These are phyloP conservation scores for Sesamia inferens DNA, from an alignment of 2,888 invertebrate species.

Conservation along the genomic window DNA sequence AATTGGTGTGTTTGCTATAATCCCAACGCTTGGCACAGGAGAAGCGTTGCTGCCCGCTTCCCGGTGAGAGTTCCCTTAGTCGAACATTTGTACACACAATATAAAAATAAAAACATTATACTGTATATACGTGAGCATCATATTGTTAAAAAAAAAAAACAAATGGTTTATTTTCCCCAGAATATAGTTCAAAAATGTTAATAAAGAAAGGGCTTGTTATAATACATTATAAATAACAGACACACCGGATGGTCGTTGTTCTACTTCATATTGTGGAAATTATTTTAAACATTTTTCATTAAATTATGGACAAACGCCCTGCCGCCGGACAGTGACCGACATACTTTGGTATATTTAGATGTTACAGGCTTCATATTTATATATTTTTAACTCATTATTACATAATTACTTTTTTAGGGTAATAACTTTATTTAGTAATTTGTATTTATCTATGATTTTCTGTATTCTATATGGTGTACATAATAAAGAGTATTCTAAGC, in stretches of 20 bases:
- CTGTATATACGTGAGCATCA: neutral
- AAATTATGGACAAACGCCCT: neutral
- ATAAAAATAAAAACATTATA: neutral
- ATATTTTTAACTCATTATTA: neutral
- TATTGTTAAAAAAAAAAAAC: too few relatives aligned
- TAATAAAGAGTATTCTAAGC: too few relatives aligned
- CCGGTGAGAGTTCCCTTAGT: too few relatives aligned
- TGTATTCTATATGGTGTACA: too few relatives aligned
- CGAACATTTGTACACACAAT: neutral
- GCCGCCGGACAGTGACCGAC: neutral
- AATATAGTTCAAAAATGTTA: slow-evolving; percentile 4
- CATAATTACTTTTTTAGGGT: neutral
- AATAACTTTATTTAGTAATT: too few relatives aligned
- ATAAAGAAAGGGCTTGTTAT: slow-evolving; percentile 7
- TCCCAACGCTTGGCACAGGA: too few relatives aligned
- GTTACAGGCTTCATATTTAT: neutral
- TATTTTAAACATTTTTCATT: neutral
- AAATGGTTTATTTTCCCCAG: neutral
- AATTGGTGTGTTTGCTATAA: too few relatives aligned
- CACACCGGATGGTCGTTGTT: neutral
- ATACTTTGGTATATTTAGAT: neutral
- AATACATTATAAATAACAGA: slow-evolving; percentile 42
- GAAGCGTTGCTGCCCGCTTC: too few relatives aligned
- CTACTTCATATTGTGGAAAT: slow-evolving; percentile 10
- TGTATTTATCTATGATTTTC: too few relatives aligned